Percentiles rank a stretch among this genome's conserved stretches.
These are phyloP conservation scores for Tanytarsus gracilentus DNA, from an alignment of 2,888 invertebrate genomes.

Conservation along the genomic window DNA sequence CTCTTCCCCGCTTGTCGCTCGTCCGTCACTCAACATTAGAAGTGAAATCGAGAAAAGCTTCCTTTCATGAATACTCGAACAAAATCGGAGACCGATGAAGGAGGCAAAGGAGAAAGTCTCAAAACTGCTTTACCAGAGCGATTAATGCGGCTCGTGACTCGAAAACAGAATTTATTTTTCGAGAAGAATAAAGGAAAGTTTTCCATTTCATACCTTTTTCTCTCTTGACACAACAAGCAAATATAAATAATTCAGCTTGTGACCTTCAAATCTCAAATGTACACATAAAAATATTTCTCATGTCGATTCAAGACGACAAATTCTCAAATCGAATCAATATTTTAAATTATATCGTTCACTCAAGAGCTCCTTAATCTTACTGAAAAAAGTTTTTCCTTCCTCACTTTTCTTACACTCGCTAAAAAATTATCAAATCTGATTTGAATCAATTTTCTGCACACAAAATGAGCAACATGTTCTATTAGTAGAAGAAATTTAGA, in stretches of 20 bases:
- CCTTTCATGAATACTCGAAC: background rate
- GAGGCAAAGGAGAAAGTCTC: background rate
- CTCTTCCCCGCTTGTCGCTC: background rate
- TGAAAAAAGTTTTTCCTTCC: background rate
- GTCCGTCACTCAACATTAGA: background rate
- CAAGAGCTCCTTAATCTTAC: constrained; percentile 2
- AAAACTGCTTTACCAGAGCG: constrained; percentile 10
- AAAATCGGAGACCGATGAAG: background rate
- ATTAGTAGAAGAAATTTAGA: too few relatives aligned
- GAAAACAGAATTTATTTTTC: constrained; percentile 9
- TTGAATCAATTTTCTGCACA: too few relatives aligned
- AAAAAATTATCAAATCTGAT: too few relatives aligned
- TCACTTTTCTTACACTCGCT: too few relatives aligned
- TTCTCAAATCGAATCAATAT: constrained; percentile 7
- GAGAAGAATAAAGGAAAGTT: background rate
- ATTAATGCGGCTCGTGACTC: constrained; percentile 7
- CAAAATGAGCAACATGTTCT: too few relatives aligned
- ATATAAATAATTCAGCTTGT: constrained; percentile 1
- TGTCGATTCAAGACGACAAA: background rate
- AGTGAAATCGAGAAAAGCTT: background rate
- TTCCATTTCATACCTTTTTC: background rate
- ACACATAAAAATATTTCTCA: background rate
- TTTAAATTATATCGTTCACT: constrained; percentile 4
- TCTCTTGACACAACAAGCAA: background rate
- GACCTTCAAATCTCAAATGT: constrained; percentile 2